Evolutionary conservation across 2,888 invertebrate genomes (phyloP), one percentile per base, ranked within the genome.

Genomic region (Rhodophaea formosa): DNA sequence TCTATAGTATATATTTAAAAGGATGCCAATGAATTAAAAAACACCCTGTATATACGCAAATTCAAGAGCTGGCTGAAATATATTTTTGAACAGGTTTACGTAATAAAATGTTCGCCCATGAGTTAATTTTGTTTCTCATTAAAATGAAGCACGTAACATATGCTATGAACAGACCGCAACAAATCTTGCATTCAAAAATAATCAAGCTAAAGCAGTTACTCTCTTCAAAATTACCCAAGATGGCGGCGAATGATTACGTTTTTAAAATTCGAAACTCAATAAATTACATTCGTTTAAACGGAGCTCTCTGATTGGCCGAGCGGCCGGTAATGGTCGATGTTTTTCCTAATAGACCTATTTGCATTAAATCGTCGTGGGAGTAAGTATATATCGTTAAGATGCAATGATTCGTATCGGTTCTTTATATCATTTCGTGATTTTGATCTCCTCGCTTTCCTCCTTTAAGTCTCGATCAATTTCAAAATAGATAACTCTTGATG

Each of bases 311-410:
- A 87, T 88, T 86, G 86, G 86, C 66, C 69, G 77, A 66, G 60
- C 70, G 72, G 61, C 70, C 64, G 81, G 82, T 86, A 86, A 88
- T 85, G 72, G 72, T 75, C 73, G 70, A 67, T 72, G 77, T 79
- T 82, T 77, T 75, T 77, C 72, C 80, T 86, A 85, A 86, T 86
- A 83, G 83, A 86, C 84, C 86, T 86, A 88, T 89, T 88, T 86
- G 87, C 81, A 84, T 89, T 88, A 86, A 88, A 89, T 87, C 84
- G 74, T 72, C 87, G 75, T 88, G 84, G 79, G 86, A 88, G 88
- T 86, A 86, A 85, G 79, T 76, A 82, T 77, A 77, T 77, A 72
- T 75, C 74, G 67, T 74, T 44, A 23, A 23, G 23, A 23, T 23
- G 23, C 23, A 23, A 23, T 23, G 23, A 3, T 23, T 23, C 5